These are phyloP conservation scores for Tenthredo distinguenda DNA, from an alignment of 2,888 invertebrate species.

Conservation along the genomic window DNA sequence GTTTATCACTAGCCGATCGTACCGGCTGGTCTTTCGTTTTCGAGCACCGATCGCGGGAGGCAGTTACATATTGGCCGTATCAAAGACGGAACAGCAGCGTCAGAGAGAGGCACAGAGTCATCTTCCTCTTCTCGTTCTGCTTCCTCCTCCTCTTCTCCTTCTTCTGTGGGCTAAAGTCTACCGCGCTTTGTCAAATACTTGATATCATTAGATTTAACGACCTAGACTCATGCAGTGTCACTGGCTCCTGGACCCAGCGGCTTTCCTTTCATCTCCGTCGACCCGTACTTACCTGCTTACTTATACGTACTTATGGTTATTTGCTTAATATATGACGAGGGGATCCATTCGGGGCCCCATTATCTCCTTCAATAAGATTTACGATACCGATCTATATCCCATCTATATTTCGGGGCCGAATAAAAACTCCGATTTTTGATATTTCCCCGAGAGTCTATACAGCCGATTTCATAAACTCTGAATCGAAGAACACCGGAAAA, in stretches of 20 bases:
- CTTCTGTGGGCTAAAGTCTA: constrained; percentile 41
- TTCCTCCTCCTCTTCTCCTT: not conserved
- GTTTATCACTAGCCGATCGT: constrained; percentile 13
- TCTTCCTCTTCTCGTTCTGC: not conserved
- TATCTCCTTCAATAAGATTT: not conserved
- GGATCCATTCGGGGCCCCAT: not conserved
- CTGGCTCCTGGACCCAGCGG: constrained; percentile 72
- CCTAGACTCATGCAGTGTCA: constrained; percentile 70
- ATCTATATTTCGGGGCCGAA: not conserved
- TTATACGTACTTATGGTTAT: constrained; percentile 22
- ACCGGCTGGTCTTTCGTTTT: not conserved
- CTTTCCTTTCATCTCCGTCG: constrained; percentile 73
- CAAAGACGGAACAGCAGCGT: constrained; percentile 30
- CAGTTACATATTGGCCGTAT: constrained; percentile 31
- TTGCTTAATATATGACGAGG: constrained; percentile 24
- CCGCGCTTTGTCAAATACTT: constrained; percentile 72
- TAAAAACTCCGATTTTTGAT: too few species aligned
- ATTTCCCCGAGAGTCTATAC: too few species aligned
- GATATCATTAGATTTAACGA: constrained; percentile 77
- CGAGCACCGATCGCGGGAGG: constrained; percentile 16
- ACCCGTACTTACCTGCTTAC: constrained; percentile 63
- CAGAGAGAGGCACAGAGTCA: constrained; percentile 23
- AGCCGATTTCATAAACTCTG: too few species aligned
- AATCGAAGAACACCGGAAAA: too few species aligned
- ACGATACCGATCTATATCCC: not conserved